Percentiles rank a stretch among this genome's conserved stretches.
These are phyloP conservation scores for Hydropsyche betteni DNA, from an alignment of 2,888 invertebrate genomes.

Conservation along the genomic window DNA sequence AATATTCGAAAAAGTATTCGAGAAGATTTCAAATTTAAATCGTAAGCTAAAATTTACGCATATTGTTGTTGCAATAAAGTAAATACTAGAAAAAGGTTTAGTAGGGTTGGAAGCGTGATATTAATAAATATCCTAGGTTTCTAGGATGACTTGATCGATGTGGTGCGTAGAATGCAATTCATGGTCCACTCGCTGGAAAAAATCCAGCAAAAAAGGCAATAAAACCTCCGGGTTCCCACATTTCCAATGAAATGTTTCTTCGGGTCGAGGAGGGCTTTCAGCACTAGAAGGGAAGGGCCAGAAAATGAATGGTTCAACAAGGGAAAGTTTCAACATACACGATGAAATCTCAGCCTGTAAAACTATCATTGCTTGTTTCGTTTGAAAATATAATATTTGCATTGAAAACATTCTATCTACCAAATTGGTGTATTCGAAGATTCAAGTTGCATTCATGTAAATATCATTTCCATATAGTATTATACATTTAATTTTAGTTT, in stretches of 20 bases:
- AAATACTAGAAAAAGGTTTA: too few relatives aligned
- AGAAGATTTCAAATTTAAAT: too few relatives aligned
- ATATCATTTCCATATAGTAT: too few relatives aligned
- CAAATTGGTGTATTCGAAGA: too few relatives aligned
- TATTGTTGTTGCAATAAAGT: too few relatives aligned
- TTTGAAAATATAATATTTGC: neutral
- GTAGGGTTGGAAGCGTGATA: too few relatives aligned
- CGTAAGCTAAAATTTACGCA: too few relatives aligned
- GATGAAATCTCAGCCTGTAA: constrained; percentile 5
- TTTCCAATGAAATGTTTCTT: constrained; percentile 48
- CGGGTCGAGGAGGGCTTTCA: constrained; percentile 27
- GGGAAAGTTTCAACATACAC: neutral
- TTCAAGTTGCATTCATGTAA: neutral
- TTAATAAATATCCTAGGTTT: too few relatives aligned
- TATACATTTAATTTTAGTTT: too few relatives aligned
- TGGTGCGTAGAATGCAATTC: constrained; percentile 36
- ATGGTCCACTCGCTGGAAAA: constrained; percentile 30
- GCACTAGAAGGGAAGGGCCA: neutral
- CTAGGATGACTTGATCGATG: constrained; percentile 34
- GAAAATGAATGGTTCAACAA: neutral
- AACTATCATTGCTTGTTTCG: neutral
- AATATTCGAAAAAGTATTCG: too few relatives aligned
- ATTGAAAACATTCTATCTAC: too few relatives aligned
- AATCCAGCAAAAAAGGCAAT: constrained; percentile 43
- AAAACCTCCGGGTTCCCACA: constrained; percentile 40